phyloP scores from a whole-genome alignment of 35 echinoderm and acorn worm species.

The Diadema setosum region DNA sequence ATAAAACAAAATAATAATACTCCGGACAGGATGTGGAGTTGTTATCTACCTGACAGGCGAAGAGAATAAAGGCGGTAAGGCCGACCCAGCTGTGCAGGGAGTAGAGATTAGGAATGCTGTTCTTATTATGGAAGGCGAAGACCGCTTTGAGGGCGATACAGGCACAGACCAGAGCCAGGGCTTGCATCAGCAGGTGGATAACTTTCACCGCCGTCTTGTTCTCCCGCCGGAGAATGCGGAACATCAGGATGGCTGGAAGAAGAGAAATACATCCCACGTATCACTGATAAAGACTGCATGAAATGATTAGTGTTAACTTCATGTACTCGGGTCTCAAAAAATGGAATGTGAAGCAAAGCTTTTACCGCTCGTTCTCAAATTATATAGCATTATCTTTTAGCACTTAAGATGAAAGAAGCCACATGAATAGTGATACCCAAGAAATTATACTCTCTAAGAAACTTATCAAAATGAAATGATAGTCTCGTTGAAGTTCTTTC shows the following conservation, averaged over 20 bases:
- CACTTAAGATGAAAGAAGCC: no score
- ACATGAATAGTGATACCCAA: no score
- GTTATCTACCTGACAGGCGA: slow-evolving; percentile 71
- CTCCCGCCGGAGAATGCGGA: slow-evolving; percentile 78
- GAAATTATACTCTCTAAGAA: no score
- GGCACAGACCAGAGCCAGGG: slow-evolving; percentile 47
- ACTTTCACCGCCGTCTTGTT: slow-evolving; percentile 87
- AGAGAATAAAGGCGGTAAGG: slow-evolving; percentile 58
- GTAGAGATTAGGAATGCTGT: slow-evolving; percentile 57
- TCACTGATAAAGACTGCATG: neutral
- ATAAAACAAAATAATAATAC: no score
- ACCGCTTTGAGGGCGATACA: slow-evolving; percentile 74
- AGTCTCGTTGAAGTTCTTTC: no score
- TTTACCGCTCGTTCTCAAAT: no score
- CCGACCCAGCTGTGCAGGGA: slow-evolving; percentile 92
- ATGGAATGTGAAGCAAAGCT: no score
- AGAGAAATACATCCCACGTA: neutral
- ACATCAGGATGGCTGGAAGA: slow-evolving; percentile 15
- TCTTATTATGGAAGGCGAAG: slow-evolving; percentile 57
- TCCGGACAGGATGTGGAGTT: no score
- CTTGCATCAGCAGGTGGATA: slow-evolving; percentile 81
- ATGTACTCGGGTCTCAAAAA: no score
- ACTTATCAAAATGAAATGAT: no score
- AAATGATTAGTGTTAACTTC: no score
- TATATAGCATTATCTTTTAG: no score